These are phyloP conservation scores for Astreopora myriophthalma DNA, from an alignment of 64 coral and sea anemone genomes.

Conservation along the genomic window DNA sequence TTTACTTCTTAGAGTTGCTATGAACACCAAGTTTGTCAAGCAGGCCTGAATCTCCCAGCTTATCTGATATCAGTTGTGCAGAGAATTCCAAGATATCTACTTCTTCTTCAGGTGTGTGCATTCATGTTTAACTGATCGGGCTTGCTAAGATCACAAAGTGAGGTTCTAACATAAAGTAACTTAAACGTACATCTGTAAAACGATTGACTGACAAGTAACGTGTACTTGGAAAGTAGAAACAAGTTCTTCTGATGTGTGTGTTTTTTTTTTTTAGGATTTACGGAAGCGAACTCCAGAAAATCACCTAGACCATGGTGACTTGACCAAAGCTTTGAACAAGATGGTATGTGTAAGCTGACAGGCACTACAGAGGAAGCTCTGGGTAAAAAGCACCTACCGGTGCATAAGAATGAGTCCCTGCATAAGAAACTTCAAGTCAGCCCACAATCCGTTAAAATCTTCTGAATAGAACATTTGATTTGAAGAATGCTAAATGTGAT, in stretches of 20 bases:
- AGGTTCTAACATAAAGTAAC: no score
- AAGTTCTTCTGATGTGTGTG: neutral
- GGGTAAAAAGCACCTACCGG: no score
- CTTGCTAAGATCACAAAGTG: no score
- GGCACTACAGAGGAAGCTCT: neutral
- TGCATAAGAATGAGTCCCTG: no score
- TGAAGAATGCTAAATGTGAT: no score
- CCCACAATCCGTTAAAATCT: no score
- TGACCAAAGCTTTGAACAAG: slow-evolving; percentile 70
- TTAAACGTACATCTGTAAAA: no score
- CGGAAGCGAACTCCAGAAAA: slow-evolving; percentile 70
- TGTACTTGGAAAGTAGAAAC: no score
- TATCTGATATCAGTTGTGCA: slow-evolving; percentile 96
- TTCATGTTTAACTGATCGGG: neutral
- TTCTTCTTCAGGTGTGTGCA: slow-evolving; percentile 74
- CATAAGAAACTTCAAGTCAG: no score
- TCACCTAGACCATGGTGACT: slow-evolving; percentile 70
- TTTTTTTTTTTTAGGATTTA: slow-evolving; percentile 66
- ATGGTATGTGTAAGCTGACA: slow-evolving; percentile 67
- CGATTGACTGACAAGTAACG: no score
- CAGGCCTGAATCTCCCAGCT: slow-evolving; percentile 80
- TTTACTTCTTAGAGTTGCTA: slow-evolving; percentile 66
- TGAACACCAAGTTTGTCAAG: slow-evolving; percentile 79
- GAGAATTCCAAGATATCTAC: slow-evolving; percentile 94
- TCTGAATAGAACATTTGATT: no score